Percentiles rank a stretch among this genome's conserved stretches.
Evolutionary conservation across 2,113 vertebrate genomes (phyloP).

Genomic region (Gobio gobio): DNA sequence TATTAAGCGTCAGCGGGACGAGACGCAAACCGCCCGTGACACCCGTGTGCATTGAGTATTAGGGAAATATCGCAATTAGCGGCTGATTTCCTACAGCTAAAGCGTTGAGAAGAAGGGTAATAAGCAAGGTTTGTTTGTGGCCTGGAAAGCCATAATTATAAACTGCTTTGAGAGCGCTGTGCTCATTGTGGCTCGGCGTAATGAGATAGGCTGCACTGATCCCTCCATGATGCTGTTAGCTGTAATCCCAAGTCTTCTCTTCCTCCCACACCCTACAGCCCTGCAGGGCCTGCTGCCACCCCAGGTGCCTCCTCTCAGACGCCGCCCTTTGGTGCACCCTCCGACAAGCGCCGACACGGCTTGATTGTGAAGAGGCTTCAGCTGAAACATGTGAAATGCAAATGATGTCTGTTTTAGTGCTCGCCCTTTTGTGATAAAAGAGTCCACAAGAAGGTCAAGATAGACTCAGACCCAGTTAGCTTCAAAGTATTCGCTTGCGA

Average conservation of each 20-base stretch:
- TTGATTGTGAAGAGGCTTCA: slow-evolving; percentile 50
- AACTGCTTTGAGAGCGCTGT: slow-evolving; percentile 69
- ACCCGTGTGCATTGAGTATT: slow-evolving; percentile 59
- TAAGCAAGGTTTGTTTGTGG: slow-evolving; percentile 73
- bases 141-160: slow-evolving; percentile 72
- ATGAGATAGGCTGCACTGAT: slow-evolving; percentile 74
- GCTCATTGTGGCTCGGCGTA: slow-evolving; percentile 68
- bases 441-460: background rate
- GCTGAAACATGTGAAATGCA: slow-evolving; percentile 39
- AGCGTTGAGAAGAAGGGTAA: slow-evolving; percentile 62
- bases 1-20: slow-evolving; percentile 68
- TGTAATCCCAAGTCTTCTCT: slow-evolving; percentile 66
- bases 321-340: slow-evolving; percentile 56
- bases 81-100: slow-evolving; percentile 57
- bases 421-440: slow-evolving; percentile 14
- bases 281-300: slow-evolving; percentile 63
- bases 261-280: slow-evolving; percentile 70
- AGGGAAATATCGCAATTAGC: slow-evolving; percentile 75
- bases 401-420: slow-evolving; percentile 2
- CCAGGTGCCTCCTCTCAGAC: slow-evolving; percentile 72
- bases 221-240: slow-evolving; percentile 70
- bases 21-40: slow-evolving; percentile 66
- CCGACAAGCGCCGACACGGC: background rate
- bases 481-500: background rate
- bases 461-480: slow-evolving; percentile 10